Base-by-base conservation (phyloP, 2,888 invertebrate species). In the Odontocerum albicorne region DNA sequence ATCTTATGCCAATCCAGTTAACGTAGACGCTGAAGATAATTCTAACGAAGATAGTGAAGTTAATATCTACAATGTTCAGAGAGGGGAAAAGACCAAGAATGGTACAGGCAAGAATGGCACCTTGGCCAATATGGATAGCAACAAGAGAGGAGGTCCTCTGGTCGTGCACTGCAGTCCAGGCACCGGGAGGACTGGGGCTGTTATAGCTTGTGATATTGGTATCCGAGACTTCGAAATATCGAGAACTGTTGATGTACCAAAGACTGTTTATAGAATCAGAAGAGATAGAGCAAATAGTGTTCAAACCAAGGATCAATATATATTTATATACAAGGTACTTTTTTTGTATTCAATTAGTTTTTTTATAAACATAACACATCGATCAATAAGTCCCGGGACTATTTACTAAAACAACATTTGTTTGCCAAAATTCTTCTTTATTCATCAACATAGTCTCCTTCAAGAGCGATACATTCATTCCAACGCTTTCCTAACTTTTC, bases 221-320 rank as follows among this genome's bases (percentile, higher is more conserved):
- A 89, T 95, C 73, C 84, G 92, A 66, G 91, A 93, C 67, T 88
- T 91, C 70, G 91, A 92, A 70, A 83, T 88, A 49, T 86, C 85
- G 20, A 82, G 90, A 57, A 82, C 82, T 47, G 89, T 92, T 12
- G 94, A 96, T 73, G 85, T 96, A 68, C 91, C 95, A 57, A 86
- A 88, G 68, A 87, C 87, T 64, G 93, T 95, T 57, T 88, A 90
- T 64, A 83, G 83, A 62, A 82, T 96, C 66, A 82, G 96, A 62
- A 83, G 91, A 65, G 94, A 95, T 68, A 78, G 96, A 10, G 93
- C 93, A 39, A 93, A 93, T 64, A 84, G 92, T 56, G 91, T 96
- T 17, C 88, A 93, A 72, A 95, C 94, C 57, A 85, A 88, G 66
- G 92, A 95, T 66, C 96, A 96, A 75, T 96, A 96, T 73, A 84